Evolutionary conservation across 2,797 vertebrate species (phyloP), one percentile per base, ranked within the genome.

Genomic region (Sphenopsis melanotis): DNA sequence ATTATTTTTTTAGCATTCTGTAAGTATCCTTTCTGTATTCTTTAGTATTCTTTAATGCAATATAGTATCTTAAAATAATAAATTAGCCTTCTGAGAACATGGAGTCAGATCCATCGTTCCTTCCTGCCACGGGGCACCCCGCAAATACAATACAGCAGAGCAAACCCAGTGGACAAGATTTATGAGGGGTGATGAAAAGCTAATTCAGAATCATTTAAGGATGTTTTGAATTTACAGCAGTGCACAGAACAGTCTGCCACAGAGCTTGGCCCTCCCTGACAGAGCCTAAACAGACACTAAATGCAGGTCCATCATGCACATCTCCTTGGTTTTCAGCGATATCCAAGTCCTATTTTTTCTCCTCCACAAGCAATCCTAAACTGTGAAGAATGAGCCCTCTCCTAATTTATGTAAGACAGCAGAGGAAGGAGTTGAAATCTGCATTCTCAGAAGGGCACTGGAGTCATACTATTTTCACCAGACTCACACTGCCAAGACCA

Each of bases 291-390:
- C 13, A 37, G 55, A n/a, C 13, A n/a, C 32, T 68, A 78, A 71
- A 61, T 3, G 46, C 50, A 72, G 39, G 12, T 52, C 42, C 21
- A 1, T 29, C 75, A 44, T 0, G 0, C 11, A 32, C 11, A 39
- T 36, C 30, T 46, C 23, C 75, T 50, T 4, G 1, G 21, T 42
- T 65, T 87, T 56, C 76, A 87, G 46, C 0, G 0, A 37, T 19
- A 64, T 0, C 2, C 0, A 4, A 86, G 29, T 44, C 53, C 26
- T 77, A 21, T 7, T 57, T 81, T 55, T 72, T 26, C 29, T 69
- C 47, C 30, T 55, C 56, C 70, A 68, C 46, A 55, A 66, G n/a
- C 20, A 86, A 72, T n/a, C 60, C 16, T n/a, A 27, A 74, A 27
- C 5, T 14, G 16, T 12, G 36, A 55, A 55, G 81, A 88, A 71